These are phyloP conservation scores for Actinia equina DNA, from an alignment of 64 coral and sea anemone genomes.

Conservation along the genomic window DNA sequence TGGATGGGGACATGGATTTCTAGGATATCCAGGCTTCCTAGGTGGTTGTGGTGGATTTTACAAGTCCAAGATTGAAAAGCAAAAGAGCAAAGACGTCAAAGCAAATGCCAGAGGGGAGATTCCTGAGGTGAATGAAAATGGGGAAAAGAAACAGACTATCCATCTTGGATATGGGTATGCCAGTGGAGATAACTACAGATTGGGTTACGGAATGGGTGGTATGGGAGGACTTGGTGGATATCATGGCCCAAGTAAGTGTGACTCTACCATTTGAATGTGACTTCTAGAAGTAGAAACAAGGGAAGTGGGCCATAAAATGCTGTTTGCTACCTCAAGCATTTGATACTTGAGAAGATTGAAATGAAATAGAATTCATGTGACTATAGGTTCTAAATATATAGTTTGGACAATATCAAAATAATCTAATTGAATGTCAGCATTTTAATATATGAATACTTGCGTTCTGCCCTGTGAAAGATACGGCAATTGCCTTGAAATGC, in stretches of 20 bases:
- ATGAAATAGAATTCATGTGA: too few species aligned
- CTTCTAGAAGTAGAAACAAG: neutral
- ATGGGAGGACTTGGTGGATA: constrained; percentile 32
- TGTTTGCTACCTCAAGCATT: too few species aligned
- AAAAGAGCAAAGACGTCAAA: neutral
- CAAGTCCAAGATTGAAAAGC: neutral
- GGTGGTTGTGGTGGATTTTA: constrained; percentile 24
- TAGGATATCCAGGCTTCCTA: neutral
- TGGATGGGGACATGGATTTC: constrained; percentile 11
- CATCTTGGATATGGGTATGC: constrained; percentile 11
- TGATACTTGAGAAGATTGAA: too few species aligned
- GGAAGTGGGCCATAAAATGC: too few species aligned
- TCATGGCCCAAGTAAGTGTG: constrained; percentile 16
- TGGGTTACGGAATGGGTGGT: constrained; percentile 90
- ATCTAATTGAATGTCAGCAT: neutral
- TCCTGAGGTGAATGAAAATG: neutral
- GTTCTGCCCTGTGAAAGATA: too few species aligned
- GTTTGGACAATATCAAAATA: neutral
- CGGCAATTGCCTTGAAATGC: too few species aligned
- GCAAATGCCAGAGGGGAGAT: neutral
- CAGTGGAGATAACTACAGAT: constrained; percentile 31
- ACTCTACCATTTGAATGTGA: neutral
- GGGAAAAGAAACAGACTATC: constrained; percentile 2
- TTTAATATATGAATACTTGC: too few species aligned
- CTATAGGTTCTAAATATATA: too few species aligned